Evolutionary conservation across 2,113 vertebrate species (phyloP).

Genomic region (Ploceus nigricollis): DNA sequence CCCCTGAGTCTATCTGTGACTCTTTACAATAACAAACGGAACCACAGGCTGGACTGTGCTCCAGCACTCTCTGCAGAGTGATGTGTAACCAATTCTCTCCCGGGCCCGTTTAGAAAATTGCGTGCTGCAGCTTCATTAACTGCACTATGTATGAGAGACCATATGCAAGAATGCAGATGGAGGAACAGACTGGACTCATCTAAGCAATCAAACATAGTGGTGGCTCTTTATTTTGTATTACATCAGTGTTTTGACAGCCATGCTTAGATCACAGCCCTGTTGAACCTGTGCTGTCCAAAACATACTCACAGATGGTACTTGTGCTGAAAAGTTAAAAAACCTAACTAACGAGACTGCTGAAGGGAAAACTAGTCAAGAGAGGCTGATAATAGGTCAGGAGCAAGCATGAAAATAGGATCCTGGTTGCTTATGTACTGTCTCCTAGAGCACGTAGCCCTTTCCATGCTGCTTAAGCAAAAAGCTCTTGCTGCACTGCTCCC

Average conservation of each 20-base stretch:
- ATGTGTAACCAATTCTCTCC: neutral
- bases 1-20: neutral
- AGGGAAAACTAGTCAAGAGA: neutral
- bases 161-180: slow-evolving; percentile 34
- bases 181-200: neutral
- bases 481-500: neutral
- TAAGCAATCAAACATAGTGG: neutral
- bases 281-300: neutral
- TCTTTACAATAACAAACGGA: neutral
- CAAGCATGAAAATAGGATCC: neutral
- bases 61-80: neutral
- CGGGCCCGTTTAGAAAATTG: accelerated
- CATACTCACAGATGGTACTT: neutral
- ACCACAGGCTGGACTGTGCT: neutral
- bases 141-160: neutral
- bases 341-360: neutral
- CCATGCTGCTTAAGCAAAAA: neutral
- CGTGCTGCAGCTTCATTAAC: neutral
- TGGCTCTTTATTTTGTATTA: neutral
- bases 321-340: neutral
- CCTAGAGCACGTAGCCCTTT: neutral
- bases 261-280: neutral
- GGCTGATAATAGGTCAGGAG: neutral
- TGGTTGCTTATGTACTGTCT: neutral
- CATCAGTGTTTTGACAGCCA: neutral